These are phyloP conservation scores for Calliopsis andreniformis DNA, from an alignment of 1,140 invertebrate genomes.

Conservation along the genomic window DNA sequence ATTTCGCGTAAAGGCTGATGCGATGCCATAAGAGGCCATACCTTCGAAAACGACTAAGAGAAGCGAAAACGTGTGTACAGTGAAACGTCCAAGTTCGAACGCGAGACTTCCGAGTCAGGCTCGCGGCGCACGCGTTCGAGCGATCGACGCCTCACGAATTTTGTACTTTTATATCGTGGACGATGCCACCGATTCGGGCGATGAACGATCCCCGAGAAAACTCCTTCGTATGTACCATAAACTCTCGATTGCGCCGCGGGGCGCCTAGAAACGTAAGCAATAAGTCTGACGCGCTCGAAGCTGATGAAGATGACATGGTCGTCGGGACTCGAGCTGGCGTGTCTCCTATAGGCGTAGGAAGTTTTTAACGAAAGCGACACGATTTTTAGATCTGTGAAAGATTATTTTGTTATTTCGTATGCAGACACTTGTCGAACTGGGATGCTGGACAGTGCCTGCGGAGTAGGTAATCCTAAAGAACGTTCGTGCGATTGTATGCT, in stretches of 20 bases:
- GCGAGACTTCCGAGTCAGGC: no score
- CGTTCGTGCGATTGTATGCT: no score
- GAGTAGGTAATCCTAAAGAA: no score
- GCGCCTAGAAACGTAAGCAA: constrained; percentile 44
- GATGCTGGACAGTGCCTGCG: no score
- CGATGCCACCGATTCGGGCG: constrained; percentile 42
- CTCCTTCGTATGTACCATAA: constrained; percentile 42
- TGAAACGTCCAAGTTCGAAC: constrained; percentile 9
- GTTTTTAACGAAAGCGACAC: no score
- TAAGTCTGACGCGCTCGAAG: constrained; percentile 18
- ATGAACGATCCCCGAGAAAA: constrained; percentile 11
- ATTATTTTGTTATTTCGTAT: no score
- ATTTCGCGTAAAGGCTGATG: constrained; percentile 52
- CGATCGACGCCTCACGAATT: constrained; percentile 58
- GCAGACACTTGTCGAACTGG: no score
- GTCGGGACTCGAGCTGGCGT: no score
- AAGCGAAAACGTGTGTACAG: neutral
- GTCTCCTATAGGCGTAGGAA: no score
- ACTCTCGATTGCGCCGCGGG: constrained; percentile 23
- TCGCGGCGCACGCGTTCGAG: neutral
- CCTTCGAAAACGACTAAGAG: constrained; percentile 9
- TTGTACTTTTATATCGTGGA: constrained; percentile 75
- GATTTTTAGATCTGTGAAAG: no score
- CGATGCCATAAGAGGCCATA: constrained; percentile 68
- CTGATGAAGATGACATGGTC: neutral